These are phyloP conservation scores for Euplagia quadripunctaria DNA, from an alignment of 2,888 invertebrate genomes.

Conservation along the genomic window DNA sequence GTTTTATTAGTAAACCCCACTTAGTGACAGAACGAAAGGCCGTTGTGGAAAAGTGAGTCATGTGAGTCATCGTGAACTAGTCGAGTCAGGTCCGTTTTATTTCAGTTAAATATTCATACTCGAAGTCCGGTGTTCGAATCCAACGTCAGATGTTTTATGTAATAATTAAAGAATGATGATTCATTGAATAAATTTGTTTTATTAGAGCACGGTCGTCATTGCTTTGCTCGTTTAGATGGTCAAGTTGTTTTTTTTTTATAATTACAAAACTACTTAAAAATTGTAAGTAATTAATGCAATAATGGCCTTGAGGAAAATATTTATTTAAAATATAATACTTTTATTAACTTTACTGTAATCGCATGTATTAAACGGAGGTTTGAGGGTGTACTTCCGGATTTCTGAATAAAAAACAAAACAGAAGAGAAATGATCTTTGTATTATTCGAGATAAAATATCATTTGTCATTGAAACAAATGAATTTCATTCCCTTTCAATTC, in stretches of 20 bases:
- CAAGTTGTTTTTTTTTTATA: background rate
- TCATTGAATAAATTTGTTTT: slow-evolving; percentile 14
- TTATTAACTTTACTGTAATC: background rate
- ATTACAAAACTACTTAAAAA: background rate
- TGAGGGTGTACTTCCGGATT: background rate
- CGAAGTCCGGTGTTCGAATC: slow-evolving; percentile 27
- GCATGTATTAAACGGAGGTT: background rate
- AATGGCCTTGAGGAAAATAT: background rate
- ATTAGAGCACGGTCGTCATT: slow-evolving; percentile 1
- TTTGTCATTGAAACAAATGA: background rate
- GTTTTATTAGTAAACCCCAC: slow-evolving; percentile 1
- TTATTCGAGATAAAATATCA: background rate
- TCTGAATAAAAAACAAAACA: background rate
- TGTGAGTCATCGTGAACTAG: slow-evolving; percentile 30
- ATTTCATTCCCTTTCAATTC: too few species aligned
- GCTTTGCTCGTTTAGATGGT: background rate
- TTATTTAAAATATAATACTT: background rate
- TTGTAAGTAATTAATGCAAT: background rate
- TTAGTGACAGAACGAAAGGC: slow-evolving; percentile 18
- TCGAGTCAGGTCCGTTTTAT: slow-evolving; percentile 15
- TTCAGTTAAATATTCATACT: slow-evolving; percentile 24
- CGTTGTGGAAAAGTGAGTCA: slow-evolving; percentile 26
- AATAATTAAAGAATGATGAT: slow-evolving; percentile 15
- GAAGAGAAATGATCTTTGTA: too few species aligned
- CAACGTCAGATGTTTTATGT: slow-evolving; percentile 18